phyloP scores from a whole-genome alignment of 2,797 vertebrate species.

The Myotis pilosus region DNA sequence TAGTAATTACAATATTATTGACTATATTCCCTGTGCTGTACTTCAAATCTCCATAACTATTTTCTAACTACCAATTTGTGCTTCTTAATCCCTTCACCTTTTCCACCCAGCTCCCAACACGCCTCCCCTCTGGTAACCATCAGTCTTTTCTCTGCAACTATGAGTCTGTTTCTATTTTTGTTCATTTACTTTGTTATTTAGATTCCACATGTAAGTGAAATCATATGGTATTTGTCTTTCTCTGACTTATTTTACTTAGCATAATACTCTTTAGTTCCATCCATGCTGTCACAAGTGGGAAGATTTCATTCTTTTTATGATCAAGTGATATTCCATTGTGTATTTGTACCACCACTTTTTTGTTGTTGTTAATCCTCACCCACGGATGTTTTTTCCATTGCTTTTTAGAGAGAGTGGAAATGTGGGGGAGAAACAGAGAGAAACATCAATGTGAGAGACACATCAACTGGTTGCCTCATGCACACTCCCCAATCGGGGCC shows the following conservation, averaged over 20 bases:
- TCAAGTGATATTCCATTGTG: background rate
- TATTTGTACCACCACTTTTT: background rate
- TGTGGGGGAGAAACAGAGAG: too few relatives aligned
- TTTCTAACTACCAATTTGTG: background rate
- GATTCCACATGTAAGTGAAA: background rate
- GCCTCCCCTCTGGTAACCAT: background rate
- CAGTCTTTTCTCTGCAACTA: background rate
- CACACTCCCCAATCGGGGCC: too few relatives aligned
- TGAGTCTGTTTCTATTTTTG: background rate
- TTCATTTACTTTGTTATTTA: background rate
- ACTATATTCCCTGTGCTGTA: background rate
- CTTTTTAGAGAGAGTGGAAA: too few relatives aligned
- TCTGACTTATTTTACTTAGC: background rate
- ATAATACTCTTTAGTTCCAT: background rate
- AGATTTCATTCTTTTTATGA: background rate
- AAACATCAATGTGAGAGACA: too few relatives aligned
- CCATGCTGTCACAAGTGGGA: background rate
- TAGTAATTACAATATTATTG: background rate
- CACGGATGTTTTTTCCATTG: too few relatives aligned
- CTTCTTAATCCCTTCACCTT: background rate
- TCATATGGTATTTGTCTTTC: background rate
- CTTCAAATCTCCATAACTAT: background rate
- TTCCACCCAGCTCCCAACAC: background rate
- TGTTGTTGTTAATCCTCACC: too few relatives aligned
- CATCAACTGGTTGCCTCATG: too few relatives aligned